Conservation (phyloP, 2,888 invertebrate genomes). For the Chorisops tibialis region DNA sequence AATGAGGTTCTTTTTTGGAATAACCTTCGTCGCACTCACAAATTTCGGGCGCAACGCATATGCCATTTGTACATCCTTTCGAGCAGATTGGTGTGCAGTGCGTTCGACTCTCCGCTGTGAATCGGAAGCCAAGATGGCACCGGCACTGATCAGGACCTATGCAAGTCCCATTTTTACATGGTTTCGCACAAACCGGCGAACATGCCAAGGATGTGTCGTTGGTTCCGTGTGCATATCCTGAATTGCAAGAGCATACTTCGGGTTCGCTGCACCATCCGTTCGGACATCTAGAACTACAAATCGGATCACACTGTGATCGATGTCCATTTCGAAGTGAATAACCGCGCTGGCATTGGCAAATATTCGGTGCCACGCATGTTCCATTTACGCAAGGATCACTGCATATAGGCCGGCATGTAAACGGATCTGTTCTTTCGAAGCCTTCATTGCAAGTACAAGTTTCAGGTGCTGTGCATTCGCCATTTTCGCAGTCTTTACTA, state of each 20-base stretch:
- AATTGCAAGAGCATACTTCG: conserved; percentile 41
- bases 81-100: too few relatives aligned
- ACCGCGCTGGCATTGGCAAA: conserved; percentile 56
- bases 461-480: conserved; percentile 42
- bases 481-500: conserved; percentile 54
- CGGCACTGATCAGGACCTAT: conserved; percentile 50
- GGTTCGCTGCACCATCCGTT: conserved; percentile 44
- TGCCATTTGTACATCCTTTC: conserved; percentile 37
- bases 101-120: too few relatives aligned
- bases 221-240: conserved; percentile 37
- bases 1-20: conserved; percentile 41
- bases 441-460: conserved; percentile 54
- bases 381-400: conserved; percentile 36
- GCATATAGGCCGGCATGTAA: conserved; percentile 25
- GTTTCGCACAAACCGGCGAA: conserved; percentile 54
- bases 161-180: conserved; percentile 49
- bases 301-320: too few relatives aligned
- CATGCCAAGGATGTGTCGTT: conserved; percentile 44
- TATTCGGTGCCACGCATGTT: conserved; percentile 40
- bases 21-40: conserved; percentile 46
- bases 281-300: conserved; percentile 37
- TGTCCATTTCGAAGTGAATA: too few relatives aligned
- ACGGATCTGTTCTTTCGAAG: conserved; percentile 38
- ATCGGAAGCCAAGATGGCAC: conserved; percentile 51
- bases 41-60: conserved; percentile 45